Evolutionary conservation across 2,797 vertebrate genomes (phyloP).

Genomic region (Anas georgica): DNA sequence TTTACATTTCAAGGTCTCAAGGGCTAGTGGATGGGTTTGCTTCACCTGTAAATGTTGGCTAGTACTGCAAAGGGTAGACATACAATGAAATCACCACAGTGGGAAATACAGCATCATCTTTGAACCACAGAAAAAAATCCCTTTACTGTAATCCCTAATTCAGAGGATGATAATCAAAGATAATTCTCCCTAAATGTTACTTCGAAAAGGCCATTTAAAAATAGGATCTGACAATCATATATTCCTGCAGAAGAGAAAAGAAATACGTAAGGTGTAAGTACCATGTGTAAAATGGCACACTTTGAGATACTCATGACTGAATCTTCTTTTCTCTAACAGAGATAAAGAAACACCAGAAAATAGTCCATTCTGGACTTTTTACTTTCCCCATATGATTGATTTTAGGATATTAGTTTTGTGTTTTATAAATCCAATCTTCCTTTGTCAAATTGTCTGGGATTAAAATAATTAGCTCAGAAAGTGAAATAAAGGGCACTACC

Average conservation of each 20-base stretch:
- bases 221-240: not conserved
- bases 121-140: constrained; percentile 1
- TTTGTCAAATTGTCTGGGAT: not conserved
- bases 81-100: not conserved
- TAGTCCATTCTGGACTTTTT: not conserved
- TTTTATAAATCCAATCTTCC: not conserved
- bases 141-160: constrained; percentile 13
- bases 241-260: not conserved
- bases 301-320: not conserved
- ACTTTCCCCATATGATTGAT: not conserved
- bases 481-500: not conserved
- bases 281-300: not conserved
- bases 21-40: not conserved
- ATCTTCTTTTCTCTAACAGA: not conserved
- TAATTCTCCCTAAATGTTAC: constrained; percentile 24
- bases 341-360: not conserved
- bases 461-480: not conserved
- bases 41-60: constrained; percentile 37
- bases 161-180: not conserved
- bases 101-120: constrained; percentile 30
- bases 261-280: not conserved
- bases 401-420: not conserved
- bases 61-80: constrained; percentile 12
- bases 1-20: not conserved
- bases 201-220: constrained; percentile 18